phyloP scores from a whole-genome alignment of 92 coral and sea anemone species.

The Paragorgia papillata region DNA sequence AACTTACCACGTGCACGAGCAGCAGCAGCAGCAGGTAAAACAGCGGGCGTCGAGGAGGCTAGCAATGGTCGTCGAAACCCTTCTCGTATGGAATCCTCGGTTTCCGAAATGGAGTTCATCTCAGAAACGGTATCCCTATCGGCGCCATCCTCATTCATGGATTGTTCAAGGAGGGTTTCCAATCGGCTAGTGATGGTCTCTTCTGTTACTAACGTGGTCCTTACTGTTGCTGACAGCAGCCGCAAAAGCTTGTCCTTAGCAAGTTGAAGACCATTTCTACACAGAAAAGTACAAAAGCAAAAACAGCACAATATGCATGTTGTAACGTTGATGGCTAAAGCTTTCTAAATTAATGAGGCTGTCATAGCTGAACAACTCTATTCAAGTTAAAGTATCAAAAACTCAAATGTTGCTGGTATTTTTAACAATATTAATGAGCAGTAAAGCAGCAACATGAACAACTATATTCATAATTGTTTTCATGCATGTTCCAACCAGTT shows the following conservation, averaged over 20 bases:
- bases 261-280: slow-evolving; percentile 77
- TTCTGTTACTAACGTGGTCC: slow-evolving; percentile 81
- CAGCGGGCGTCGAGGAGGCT: slow-evolving; percentile 92
- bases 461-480: too few relatives aligned
- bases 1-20: slow-evolving; percentile 58
- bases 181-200: slow-evolving; percentile 88
- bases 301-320: too few relatives aligned
- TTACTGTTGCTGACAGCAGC: slow-evolving; percentile 82
- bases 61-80: slow-evolving; percentile 60
- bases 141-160: slow-evolving; percentile 74
- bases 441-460: too few relatives aligned
- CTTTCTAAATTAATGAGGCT: too few relatives aligned
- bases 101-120: slow-evolving; percentile 68
- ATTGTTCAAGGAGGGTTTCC: slow-evolving; percentile 88
- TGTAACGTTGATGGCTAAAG: too few relatives aligned
- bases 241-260: slow-evolving; percentile 77
- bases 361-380: too few relatives aligned
- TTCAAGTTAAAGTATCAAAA: too few relatives aligned
- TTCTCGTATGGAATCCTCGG: slow-evolving; percentile 63
- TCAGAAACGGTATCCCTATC: slow-evolving; percentile 62
- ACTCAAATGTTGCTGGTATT: too few relatives aligned
- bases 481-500: too few relatives aligned
- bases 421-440: too few relatives aligned
- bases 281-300: too few relatives aligned
- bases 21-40: slow-evolving; percentile 51